Conservation (phyloP, 1,140 invertebrate species). For the Drosophila sp. region DNA sequence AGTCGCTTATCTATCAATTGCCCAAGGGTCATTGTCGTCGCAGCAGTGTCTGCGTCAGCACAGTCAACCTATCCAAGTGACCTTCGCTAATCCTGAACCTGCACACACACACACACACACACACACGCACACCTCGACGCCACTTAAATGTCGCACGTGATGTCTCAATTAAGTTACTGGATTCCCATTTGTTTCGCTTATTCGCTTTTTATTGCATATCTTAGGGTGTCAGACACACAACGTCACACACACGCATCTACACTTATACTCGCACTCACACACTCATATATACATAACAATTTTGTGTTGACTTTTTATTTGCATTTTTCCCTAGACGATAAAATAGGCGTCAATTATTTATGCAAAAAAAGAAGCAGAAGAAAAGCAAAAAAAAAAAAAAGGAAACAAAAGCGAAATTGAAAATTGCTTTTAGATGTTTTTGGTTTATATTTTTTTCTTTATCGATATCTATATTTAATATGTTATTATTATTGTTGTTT, state of each 20-base stretch:
- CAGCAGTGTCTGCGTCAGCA: slow-evolving; percentile 56
- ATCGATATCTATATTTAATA: neutral
- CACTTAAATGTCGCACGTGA: slow-evolving; percentile 48
- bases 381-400: slow-evolving; percentile 1
- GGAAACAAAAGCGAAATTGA: neutral
- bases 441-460: neutral
- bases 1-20: slow-evolving; percentile 64
- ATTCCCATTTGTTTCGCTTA: slow-evolving; percentile 29
- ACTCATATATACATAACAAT: neutral
- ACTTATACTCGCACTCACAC: neutral
- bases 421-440: neutral
- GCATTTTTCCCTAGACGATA: slow-evolving; percentile 35
- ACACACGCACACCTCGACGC: neutral
- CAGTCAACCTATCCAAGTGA: slow-evolving; percentile 4
- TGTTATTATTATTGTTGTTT: slow-evolving; percentile 18
- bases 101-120: slow-evolving; percentile 14
- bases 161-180: slow-evolving; percentile 47
- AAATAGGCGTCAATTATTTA: slow-evolving; percentile 59
- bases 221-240: slow-evolving; percentile 18
- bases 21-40: slow-evolving; percentile 63
- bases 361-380: slow-evolving; percentile 9
- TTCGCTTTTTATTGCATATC: slow-evolving; percentile 33
- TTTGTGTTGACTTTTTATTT: slow-evolving; percentile 29
- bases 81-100: slow-evolving; percentile 4
- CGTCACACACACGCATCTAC: slow-evolving; percentile 3